Evolutionary conservation across 2,888 invertebrate species (phyloP), one percentile per base, ranked within the genome.

Genomic region (Gerosis bhagava): DNA sequence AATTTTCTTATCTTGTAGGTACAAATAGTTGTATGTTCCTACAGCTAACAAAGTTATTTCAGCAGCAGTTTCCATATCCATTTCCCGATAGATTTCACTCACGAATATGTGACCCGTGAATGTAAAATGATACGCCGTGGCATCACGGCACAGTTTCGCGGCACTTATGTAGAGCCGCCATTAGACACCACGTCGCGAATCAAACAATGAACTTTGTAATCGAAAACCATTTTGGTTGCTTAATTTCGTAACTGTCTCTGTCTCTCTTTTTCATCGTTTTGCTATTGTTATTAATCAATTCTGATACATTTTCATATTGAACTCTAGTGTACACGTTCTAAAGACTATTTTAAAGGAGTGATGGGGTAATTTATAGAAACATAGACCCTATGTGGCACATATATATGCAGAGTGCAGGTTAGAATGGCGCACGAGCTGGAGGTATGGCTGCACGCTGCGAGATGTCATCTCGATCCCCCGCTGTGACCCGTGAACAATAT

Each of bases 391-490:
- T 62, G 53, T 17, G 15, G 31, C 49, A 40, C 19, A 39, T 37
- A 31, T 44, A 29, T 31, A 37, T 45, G 31, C 45, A 37, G 29
- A 45, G 37, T 37, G 50, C 40, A 44, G 53, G 51, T 54, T 57
- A 57, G 56, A 67, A 60, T 55, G 66, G 68, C 64, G 56, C 60
- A 58, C 56, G 70, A 67, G 66, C 69, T 63, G 71, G 71, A 74
- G 75, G 76, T 70, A 71, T 71, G 80, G 73, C 77, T 80, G 77
- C 83, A 83, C 75, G 84, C 83, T 80, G 84, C 68, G 84, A 84
- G 87, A 88, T 87, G 87, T 81, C 87, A 87, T 87, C 86, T 86
- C 67, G 79, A 66, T 70, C 74, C 72, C 86, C 87, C 71, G 80
- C 83, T 74, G 87, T 58, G 86, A 67, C 73, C 73, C 72, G 84